phyloP scores from a whole-genome alignment of 2,797 vertebrate species.

The Tangara arthus region DNA sequence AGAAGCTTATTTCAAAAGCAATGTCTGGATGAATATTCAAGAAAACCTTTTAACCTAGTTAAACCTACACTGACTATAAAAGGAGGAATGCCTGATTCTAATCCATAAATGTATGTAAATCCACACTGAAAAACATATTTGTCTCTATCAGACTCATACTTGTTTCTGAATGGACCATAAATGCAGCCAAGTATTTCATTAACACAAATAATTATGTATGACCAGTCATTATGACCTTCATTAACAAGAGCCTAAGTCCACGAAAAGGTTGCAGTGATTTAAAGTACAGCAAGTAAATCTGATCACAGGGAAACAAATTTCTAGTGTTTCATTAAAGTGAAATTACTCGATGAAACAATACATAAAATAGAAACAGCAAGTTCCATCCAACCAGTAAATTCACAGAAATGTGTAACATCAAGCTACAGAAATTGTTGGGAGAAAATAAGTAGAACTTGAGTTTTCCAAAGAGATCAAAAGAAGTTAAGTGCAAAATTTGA shows the following conservation, averaged over 20 bases:
- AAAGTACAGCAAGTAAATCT: constrained; percentile 2
- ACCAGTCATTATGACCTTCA: constrained; percentile 26
- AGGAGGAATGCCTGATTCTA: constrained; percentile 62
- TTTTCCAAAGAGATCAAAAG: constrained; percentile 20
- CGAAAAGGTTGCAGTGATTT: not conserved
- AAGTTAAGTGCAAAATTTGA: constrained; percentile 32
- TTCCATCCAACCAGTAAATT: not conserved
- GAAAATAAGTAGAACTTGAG: not conserved
- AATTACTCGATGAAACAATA: not conserved
- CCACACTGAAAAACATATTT: constrained; percentile 64
- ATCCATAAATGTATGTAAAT: constrained; percentile 66
- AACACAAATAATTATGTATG: constrained; percentile 61
- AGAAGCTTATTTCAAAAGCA: constrained; percentile 62
- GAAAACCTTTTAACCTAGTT: constrained; percentile 67
- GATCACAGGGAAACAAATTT: not conserved
- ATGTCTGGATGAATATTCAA: constrained; percentile 52
- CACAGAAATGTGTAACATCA: not conserved
- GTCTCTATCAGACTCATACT: constrained; percentile 50
- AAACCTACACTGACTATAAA: constrained; percentile 56
- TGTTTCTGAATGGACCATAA: constrained; percentile 50
- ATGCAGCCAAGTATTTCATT: constrained; percentile 59
- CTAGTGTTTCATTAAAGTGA: not conserved
- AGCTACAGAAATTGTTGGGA: not conserved
- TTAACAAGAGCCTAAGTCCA: not conserved
- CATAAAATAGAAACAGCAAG: not conserved